Evolutionary conservation across 92 coral and sea anemone genomes (phyloP), one percentile per base, ranked within the genome.

Genomic region (Micromussa lordhowensis): DNA sequence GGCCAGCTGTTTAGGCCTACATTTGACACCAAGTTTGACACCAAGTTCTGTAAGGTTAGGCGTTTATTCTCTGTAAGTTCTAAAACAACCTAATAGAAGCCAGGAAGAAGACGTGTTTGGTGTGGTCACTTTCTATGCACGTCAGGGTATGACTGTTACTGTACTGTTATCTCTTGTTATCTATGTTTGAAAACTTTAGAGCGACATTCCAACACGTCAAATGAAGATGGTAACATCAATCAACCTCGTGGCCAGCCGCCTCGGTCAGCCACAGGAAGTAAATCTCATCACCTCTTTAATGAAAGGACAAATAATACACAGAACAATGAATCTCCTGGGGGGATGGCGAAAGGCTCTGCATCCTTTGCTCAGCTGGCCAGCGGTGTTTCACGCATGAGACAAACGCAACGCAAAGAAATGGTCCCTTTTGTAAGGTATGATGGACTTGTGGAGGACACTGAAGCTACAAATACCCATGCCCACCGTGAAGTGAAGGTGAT

Each of bases 401-500:
- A 36, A 44, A 38, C 55, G 36, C 82, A 48, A 34, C 49, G 31
- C 16, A 77, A 77, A 44, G 89, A 77, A 29, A 28, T 48, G 74
- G 9, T 64, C 29, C 89, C 89, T 30, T 17, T 61, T 36, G 89
- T 86, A n/a, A 86, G 83, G 10, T 86, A 40, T 34, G 83, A 86
- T 32, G 89, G 83, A 48, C 49, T 21, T 31, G 57, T 77, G 21
- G 83, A 86, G 54, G 83, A 63, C 31, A 77, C 82, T 5, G 29
- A 22, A 19, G 53, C 31, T 30, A 21, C 76, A 29, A 34, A 30
- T 40, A 28, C 36, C 1, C 79, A 63, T 29, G 30, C 64, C 11
- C 83, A 86, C 53, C 66, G 89, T 49, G 83, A 86, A 31, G 89
- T 86, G 18, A 86, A 86, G 8, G 89, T 86, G 64, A 63, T 86